Percentiles rank a stretch among this genome's conserved stretches.
Conservation (phyloP, 2,888 invertebrate genomes). For the Frankliniella fusca region DNA sequence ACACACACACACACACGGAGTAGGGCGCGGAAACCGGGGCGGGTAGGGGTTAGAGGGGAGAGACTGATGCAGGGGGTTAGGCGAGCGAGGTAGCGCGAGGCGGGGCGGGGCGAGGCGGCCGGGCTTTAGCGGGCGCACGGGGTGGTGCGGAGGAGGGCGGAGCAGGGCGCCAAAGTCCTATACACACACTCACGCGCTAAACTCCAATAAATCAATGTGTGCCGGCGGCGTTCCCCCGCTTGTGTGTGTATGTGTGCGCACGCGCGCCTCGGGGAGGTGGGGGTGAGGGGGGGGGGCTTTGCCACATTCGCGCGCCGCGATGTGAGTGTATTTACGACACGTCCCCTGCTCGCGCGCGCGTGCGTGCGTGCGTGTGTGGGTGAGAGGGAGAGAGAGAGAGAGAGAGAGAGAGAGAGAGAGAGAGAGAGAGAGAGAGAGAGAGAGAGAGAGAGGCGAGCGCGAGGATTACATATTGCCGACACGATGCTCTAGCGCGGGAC, state of each 20-base stretch:
- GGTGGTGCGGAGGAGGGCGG: too few relatives aligned
- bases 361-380: background rate
- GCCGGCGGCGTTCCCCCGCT: background rate
- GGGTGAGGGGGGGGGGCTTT: background rate
- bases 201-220: constrained; percentile 23
- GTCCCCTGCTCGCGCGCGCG: background rate
- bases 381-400: background rate
- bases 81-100: too few relatives aligned
- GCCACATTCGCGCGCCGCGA: background rate
- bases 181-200: constrained; percentile 1
- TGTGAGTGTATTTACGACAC: constrained; percentile 13
- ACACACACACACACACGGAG: background rate
- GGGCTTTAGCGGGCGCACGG: too few relatives aligned
- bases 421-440: background rate
- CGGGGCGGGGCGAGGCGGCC: too few relatives aligned
- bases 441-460: background rate
- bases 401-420: background rate
- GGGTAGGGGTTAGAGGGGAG: background rate
- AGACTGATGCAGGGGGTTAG: too few relatives aligned
- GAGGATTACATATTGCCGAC: too few relatives aligned
- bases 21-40: background rate
- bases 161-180: background rate
- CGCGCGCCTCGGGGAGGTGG: background rate
- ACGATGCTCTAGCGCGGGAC: too few relatives aligned
- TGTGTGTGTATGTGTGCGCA: background rate